phyloP scores from a whole-genome alignment of 1,140 invertebrate genomes.

The Phocides pigmalion region DNA sequence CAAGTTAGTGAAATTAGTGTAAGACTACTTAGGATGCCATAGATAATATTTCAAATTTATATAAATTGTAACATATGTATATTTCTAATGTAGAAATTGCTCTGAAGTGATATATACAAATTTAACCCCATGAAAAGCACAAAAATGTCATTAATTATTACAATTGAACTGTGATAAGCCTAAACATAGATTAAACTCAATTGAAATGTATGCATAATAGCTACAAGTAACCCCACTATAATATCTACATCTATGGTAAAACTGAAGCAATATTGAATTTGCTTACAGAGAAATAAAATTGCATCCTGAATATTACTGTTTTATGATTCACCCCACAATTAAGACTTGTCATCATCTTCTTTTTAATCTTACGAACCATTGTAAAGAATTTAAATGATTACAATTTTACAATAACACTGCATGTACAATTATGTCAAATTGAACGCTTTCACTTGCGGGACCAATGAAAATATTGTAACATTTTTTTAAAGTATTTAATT shows the following conservation, averaged over 20 bases:
- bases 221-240: no score
- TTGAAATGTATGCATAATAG: not conserved
- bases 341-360: no score
- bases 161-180: constrained; percentile 46
- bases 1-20: no score
- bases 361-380: no score
- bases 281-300: no score
- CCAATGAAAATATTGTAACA: constrained; percentile 22
- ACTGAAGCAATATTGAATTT: no score
- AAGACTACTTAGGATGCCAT: not conserved
- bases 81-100: constrained; percentile 11
- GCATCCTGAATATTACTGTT: no score
- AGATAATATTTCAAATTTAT: not conserved
- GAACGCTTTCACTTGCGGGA: constrained; percentile 18
- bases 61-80: not conserved
- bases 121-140: constrained; percentile 10
- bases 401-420: not conserved
- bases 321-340: no score
- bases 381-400: not conserved
- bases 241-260: no score
- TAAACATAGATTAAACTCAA: constrained; percentile 22
- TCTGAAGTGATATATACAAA: not conserved
- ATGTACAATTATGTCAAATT: not conserved
- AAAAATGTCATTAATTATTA: constrained; percentile 38
- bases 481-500: not conserved